Base-by-base conservation (phyloP, 2,113 vertebrate species). In the Hippocampus comes region DNA sequence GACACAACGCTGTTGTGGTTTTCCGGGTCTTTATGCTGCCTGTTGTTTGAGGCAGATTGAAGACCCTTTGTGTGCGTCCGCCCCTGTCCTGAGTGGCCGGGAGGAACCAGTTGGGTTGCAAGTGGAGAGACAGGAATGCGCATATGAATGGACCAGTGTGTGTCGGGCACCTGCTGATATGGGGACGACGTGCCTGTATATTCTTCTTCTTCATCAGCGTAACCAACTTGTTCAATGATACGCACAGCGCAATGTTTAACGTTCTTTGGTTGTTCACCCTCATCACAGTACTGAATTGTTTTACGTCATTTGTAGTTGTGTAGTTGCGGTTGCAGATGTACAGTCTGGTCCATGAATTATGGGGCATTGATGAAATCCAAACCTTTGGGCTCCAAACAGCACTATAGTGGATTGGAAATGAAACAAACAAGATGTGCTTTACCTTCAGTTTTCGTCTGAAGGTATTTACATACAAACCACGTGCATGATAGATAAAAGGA, bases 41-140 rank as follows among this genome's bases (percentile, higher is more conserved):
- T 87, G 88, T 87, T 87, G 90, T 89, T 84, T 87, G 81, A 87
- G 79, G 82, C 85, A 86, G 87, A 90, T 84, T 90, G 89, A 88
- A 87, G 87, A 88, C 85, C 83, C 83, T 87, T 89, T 91, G 88
- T 87, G 78, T 81, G 82, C 57, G 76, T 86, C 84, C 77, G 85
- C 76, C 87, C 82, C 82, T 84, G 88, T 88, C 82, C 88, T 84
- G 86, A 87, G 88, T 84, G 84, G 87, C 77, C 63, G 59, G 72
- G 85, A 88, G 86, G 84, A 87, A 85, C 84, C 85, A 83, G 86
- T 87, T 86, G 88, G 68, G 76, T 80, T 77, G 78, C 41, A 30
- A 88, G 89, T 71, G 77, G 82, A 89, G 89, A 86, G 86, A 89
- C 84, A 87, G 89, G 90, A 90, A 90, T 90, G 89, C 70, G 78